Evolutionary conservation across 2,113 vertebrate genomes (phyloP).

Genomic region (Pterophyllum scalare): DNA sequence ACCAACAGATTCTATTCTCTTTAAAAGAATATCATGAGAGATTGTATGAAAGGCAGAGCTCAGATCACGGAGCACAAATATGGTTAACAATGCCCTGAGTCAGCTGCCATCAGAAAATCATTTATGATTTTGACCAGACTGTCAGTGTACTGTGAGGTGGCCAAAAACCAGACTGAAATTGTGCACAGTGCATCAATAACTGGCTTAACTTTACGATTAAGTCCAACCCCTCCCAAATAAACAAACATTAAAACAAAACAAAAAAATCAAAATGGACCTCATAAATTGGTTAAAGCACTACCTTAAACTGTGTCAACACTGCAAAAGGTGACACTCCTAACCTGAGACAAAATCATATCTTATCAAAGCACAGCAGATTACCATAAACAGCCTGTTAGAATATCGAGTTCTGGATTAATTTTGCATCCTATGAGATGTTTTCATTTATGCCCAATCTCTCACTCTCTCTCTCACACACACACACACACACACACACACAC

Average conservation of each 20-base stretch:
- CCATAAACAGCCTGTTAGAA: conserved; percentile 18
- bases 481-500: conserved; percentile 54
- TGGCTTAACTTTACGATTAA: too few species aligned
- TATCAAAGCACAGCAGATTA: conserved; percentile 1
- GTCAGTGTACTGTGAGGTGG: background rate
- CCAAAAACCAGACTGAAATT: background rate
- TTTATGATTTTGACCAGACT: background rate
- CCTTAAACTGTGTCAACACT: background rate
- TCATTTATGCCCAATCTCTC: conserved; percentile 8
- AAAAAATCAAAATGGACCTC: background rate
- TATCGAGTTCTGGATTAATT: conserved; percentile 3
- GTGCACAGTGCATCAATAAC: too few species aligned
- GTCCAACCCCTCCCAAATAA: too few species aligned
- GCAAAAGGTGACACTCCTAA: background rate
- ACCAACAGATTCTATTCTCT: background rate
- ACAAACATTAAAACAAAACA: too few species aligned
- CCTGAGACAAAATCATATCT: background rate
- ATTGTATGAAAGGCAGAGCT: background rate
- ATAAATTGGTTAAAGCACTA: background rate
- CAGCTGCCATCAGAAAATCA: background rate
- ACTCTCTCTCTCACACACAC: conserved; percentile 37
- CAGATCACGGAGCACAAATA: background rate
- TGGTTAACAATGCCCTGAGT: background rate
- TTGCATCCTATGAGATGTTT: background rate
- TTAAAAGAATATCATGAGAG: background rate